Evolutionary conservation across 2,888 invertebrate genomes (phyloP), one percentile per base, ranked within the genome.

Genomic region (Panopea generosa): DNA sequence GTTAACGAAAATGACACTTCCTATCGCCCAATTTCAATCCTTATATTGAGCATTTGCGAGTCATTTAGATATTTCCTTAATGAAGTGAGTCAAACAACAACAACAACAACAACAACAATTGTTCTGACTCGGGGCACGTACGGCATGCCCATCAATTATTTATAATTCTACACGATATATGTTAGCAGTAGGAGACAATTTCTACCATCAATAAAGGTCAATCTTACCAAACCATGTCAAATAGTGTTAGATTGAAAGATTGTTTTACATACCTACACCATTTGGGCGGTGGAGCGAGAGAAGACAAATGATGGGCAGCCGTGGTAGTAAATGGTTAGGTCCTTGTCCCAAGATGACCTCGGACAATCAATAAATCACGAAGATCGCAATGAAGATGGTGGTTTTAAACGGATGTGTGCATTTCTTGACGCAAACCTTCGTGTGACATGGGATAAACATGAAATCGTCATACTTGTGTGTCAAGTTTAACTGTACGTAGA

Each of bases 41-140:
- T n/a, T n/a, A n/a, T n/a, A n/a, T n/a, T n/a, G n/a, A n/a, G n/a
- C n/a, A n/a, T n/a, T n/a, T n/a, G n/a, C n/a, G n/a, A n/a, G n/a
- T n/a, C n/a, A n/a, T n/a, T n/a, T n/a, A n/a, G n/a, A n/a, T n/a
- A n/a, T n/a, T n/a, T n/a, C n/a, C n/a, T n/a, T n/a, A n/a, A n/a
- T n/a, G n/a, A n/a, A n/a, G n/a, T n/a, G n/a, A n/a, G 53, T 27
- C 11, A 33, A 33, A 33, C 33, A 33, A 33, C 11, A 33, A 33
- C 11, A 33, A 11, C 33, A 7, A 4, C 33, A 33, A 7, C 33
- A 47, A 45, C 27, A 60, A 27, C 45, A 6, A 18, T 56, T 56
- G 66, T 66, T 66, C 56, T 66, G 66, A 66, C 33, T 55, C 47
- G 56, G 49, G n/a, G 22, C 45, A 29, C 66, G 43, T 33, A 3